Percentiles rank a stretch among this genome's conserved stretches.
phyloP scores from a whole-genome alignment of 2,113 vertebrate genomes.

The Orycteropus afer region DNA sequence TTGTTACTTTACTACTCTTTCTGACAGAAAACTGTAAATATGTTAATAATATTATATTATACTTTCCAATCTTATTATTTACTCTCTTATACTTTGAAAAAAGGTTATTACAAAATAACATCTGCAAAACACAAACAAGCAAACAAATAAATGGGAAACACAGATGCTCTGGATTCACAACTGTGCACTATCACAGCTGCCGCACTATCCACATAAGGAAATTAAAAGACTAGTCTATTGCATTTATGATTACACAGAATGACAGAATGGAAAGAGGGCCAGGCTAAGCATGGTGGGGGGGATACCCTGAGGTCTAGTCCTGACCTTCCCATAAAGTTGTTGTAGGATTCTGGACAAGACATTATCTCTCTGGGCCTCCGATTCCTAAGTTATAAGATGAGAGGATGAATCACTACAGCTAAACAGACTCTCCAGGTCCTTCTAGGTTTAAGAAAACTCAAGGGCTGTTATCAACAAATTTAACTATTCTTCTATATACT shows the following conservation, averaged over 20 bases:
- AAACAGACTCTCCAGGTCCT: conserved; percentile 27
- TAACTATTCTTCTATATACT: conserved; percentile 12
- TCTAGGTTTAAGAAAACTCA: conserved; percentile 48
- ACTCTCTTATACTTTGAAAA: conserved; percentile 34
- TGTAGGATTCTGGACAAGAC: background rate
- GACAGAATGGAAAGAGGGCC: background rate
- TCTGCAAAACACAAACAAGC: conserved; percentile 27
- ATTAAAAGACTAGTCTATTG: conserved; percentile 41
- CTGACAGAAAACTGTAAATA: conserved; percentile 45
- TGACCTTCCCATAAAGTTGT: background rate
- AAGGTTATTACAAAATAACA: conserved; percentile 33
- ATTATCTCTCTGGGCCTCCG: background rate
- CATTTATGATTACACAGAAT: background rate
- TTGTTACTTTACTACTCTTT: conserved; percentile 19
- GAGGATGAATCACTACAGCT: background rate
- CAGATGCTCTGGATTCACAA: background rate
- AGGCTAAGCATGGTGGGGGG: background rate
- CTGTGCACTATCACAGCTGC: background rate
- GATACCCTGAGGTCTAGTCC: background rate
- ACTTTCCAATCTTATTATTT: too few relatives aligned
- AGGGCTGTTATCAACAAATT: conserved; percentile 38
- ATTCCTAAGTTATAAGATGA: conserved; percentile 37
- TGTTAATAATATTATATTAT: background rate
- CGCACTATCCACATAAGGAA: conserved; percentile 15
- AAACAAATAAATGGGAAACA: conserved; percentile 50